Base-by-base conservation (phyloP, 2,888 invertebrate genomes). In the Conus canariensis region DNA sequence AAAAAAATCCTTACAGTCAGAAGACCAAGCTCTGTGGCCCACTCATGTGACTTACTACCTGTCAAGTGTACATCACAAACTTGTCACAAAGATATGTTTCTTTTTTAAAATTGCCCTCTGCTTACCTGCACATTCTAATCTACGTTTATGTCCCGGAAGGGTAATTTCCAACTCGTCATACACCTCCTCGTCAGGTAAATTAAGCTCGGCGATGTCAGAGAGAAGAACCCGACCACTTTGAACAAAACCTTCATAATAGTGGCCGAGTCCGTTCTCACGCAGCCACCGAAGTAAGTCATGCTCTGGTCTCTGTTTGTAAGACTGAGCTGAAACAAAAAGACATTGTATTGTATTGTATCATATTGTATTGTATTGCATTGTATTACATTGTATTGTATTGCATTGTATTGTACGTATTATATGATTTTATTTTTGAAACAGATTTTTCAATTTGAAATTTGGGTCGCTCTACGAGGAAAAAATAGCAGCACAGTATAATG, bases 131-230 rank as follows among this genome's bases (percentile, higher is more conserved):
- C 94, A 92, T 90, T 94, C 94, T 0, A 95, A 92, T 59, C 95
- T 90, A 88, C 94, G 93, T 90, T 94, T 93, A 90, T 95, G 95
- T 19, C 95, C 95, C n/a, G 95, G 95, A 25, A 95, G 91, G n/a
- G 94, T 93, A 45, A 95, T 95, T 90, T 95, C 95, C 59, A 95
- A 92, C 85, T 95, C 95, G 90, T 95, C 95, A 90, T 94, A 95
- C 9, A 95, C 88, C 5, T 94, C 92, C n/a, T 94, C 94, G 88
- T 95, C 94, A 3, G 95, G 94, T 4, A 95, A 93, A n/a, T 94
- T 92, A 16, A 95, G 93, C 22, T 93, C 90, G 2, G 91, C 92
- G 16, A 95, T 92, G 56, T 93, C 92, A 3, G 92, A 90, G 4
- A 95, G 91, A 85, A 94, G 93, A 2, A 92, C 91, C 7, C 94